Percentiles rank a stretch among this genome's conserved stretches.
These are phyloP conservation scores for Trididemnum miniatum DNA, from an alignment of 23 tunicate species.

Conservation along the genomic window DNA sequence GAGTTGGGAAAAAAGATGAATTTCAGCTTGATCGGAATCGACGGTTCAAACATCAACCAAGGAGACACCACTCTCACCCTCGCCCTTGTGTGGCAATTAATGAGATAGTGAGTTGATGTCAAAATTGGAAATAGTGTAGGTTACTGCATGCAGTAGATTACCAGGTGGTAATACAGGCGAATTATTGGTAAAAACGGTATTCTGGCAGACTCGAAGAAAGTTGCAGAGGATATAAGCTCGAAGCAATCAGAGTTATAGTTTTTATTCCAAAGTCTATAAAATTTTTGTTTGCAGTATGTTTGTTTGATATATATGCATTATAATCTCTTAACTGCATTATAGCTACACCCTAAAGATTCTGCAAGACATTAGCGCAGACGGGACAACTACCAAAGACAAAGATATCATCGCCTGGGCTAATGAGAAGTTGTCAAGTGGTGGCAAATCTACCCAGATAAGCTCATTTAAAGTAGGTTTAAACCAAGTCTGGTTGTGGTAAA, in stretches of 20 bases:
- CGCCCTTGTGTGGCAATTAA: constrained; percentile 93
- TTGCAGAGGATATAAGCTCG: too few species aligned
- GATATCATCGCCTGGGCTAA: constrained; percentile 91
- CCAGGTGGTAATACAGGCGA: too few species aligned
- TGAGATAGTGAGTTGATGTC: constrained; percentile 97
- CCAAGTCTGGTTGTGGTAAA: too few species aligned
- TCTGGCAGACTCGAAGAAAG: too few species aligned
- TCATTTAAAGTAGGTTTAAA: constrained; percentile 71
- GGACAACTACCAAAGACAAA: constrained; percentile 53
- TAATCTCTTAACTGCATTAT: constrained; percentile 2
- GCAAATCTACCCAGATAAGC: constrained; percentile 47
- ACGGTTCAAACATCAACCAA: constrained; percentile 65
- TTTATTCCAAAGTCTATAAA: too few species aligned
- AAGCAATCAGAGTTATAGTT: too few species aligned
- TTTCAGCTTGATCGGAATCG: constrained; percentile 80
- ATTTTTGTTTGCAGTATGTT: too few species aligned
- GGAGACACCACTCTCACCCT: constrained; percentile 64
- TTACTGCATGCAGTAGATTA: too few species aligned
- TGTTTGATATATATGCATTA: too few species aligned
- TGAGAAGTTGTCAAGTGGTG: constrained; percentile 44
- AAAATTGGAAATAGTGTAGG: too few species aligned
- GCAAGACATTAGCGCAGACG: constrained; percentile 58
- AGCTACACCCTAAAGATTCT: constrained; percentile 89
- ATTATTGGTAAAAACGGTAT: too few species aligned
- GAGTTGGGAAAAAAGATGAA: constrained; percentile 55